These are phyloP conservation scores for Pagetopsis macropterus DNA, from an alignment of 2,797 vertebrate genomes.

Conservation along the genomic window DNA sequence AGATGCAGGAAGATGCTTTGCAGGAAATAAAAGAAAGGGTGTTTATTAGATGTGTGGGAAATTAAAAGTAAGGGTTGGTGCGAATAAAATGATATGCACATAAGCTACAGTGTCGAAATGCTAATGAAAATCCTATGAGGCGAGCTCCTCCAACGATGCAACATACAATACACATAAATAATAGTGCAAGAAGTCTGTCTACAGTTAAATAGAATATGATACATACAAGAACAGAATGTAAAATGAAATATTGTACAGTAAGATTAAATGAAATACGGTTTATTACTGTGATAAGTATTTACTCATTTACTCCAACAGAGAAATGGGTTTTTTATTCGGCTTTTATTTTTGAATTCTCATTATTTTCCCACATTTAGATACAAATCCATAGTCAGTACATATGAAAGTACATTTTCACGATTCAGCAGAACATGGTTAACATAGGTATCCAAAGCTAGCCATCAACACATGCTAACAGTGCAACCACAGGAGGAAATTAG, in stretches of 20 bases:
- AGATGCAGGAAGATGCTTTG: conserved; percentile 61
- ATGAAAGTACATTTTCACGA: conserved; percentile 56
- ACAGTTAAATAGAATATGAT: too few species aligned
- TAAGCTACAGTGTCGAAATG: too few species aligned
- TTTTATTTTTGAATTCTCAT: conserved; percentile 19
- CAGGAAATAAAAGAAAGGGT: conserved; percentile 9
- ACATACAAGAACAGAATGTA: too few species aligned
- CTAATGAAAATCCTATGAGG: too few species aligned
- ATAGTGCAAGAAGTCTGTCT: too few species aligned
- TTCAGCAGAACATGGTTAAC: conserved; percentile 62
- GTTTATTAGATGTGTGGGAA: conserved; percentile 57
- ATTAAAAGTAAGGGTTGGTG: conserved; percentile 56
- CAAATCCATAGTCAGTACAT: conserved; percentile 55
- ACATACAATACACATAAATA: too few species aligned
- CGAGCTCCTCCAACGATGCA: too few species aligned
- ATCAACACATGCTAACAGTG: conserved; percentile 68
- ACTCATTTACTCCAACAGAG: too few species aligned
- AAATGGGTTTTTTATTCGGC: conserved; percentile 28
- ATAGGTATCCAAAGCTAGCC: conserved; percentile 59
- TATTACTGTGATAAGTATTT: too few species aligned
- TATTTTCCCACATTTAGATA: conserved; percentile 14
- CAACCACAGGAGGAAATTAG: conserved; percentile 74
- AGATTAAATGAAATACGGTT: too few species aligned
- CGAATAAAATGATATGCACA: conserved; percentile 18
- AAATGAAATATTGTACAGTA: too few species aligned